Conservation (phyloP, 2,888 invertebrate species). For the Amitus sp. region DNA sequence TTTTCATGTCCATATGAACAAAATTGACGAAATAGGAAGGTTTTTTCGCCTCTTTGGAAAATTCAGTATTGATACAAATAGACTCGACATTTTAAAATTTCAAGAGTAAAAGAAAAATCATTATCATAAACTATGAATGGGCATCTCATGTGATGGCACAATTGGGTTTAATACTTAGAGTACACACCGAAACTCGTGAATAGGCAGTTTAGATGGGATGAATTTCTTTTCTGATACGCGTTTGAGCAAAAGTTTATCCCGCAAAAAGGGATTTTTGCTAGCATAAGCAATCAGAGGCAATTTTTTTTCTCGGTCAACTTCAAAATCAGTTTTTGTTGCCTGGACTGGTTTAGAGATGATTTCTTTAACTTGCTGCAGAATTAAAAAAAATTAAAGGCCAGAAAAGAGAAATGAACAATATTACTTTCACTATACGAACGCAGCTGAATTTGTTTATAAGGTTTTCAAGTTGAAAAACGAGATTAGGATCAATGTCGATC, state of each 20-base stretch:
- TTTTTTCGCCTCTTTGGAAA: no score
- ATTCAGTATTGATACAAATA: no score
- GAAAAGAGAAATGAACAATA: neutral
- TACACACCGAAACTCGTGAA: neutral
- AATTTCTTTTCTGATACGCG: neutral
- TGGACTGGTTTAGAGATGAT: neutral
- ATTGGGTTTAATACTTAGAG: no score
- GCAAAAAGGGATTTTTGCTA: neutral
- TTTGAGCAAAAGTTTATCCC: neutral
- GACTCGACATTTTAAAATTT: no score
- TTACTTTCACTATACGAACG: slow-evolving; percentile 52
- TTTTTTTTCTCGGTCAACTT: neutral
- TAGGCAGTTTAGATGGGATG: neutral
- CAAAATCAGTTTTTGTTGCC: neutral
- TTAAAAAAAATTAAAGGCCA: neutral
- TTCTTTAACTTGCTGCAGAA: slow-evolving; percentile 4
- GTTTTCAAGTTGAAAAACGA: slow-evolving; percentile 62
- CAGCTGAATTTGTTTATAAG: slow-evolving; percentile 67
- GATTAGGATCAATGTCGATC: slow-evolving; percentile 60
- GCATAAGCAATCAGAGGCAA: neutral
- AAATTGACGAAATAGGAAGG: no score
- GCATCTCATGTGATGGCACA: no score
- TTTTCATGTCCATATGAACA: no score
- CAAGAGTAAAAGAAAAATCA: no score
- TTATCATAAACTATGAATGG: no score